Evolutionary conservation across 1,140 invertebrate genomes (phyloP).

Genomic region (Bombus sibiricus): DNA sequence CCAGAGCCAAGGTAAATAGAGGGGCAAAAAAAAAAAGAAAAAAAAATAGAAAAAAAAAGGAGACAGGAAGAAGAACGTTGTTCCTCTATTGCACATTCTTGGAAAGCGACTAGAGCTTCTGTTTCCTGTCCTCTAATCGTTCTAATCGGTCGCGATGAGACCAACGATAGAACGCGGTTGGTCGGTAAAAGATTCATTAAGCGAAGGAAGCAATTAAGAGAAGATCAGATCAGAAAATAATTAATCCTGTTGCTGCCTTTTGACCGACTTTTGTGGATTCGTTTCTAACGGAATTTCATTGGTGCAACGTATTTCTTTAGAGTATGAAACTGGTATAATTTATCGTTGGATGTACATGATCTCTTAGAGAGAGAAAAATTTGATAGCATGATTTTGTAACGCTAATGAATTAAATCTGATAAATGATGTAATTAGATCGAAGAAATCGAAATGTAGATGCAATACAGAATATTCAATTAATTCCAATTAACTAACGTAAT

Average conservation of each 20-base stretch:
- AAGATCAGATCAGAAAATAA: background rate
- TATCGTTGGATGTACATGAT: too few species aligned
- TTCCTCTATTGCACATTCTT: background rate
- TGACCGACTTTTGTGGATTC: background rate
- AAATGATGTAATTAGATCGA: background rate
- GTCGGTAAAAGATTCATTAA: background rate
- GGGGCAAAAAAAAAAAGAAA: background rate
- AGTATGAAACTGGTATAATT: accelerated
- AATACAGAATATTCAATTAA: too few species aligned
- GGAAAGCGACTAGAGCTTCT: background rate
- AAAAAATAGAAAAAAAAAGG: background rate
- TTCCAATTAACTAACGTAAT: too few species aligned
- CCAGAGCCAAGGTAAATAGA: slow-evolving; percentile 68
- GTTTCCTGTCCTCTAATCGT: background rate
- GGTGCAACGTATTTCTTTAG: too few species aligned
- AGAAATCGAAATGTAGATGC: background rate
- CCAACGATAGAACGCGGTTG: background rate
- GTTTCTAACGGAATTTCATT: background rate
- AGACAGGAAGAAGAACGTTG: slow-evolving; percentile 38
- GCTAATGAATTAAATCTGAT: too few species aligned
- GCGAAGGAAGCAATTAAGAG: background rate
- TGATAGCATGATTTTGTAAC: too few species aligned
- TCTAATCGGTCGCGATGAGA: background rate
- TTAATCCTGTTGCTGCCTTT: background rate
- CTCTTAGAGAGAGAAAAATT: background rate